Evolutionary conservation across 2,113 vertebrate species (phyloP).

Genomic region (Entomyzon cyanotis): DNA sequence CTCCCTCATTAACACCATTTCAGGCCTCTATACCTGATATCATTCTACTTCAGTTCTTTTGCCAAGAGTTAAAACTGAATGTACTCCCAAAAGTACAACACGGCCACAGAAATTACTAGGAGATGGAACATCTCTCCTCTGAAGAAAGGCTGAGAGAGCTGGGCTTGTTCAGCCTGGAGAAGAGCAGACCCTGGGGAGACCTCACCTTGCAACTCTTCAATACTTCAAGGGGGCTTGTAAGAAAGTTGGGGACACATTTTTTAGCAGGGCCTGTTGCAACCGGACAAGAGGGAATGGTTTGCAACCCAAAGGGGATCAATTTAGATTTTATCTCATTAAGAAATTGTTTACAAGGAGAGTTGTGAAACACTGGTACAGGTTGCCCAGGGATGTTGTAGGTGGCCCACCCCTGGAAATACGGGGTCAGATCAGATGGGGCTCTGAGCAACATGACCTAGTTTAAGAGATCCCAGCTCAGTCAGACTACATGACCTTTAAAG

Average conservation of each 20-base stretch:
- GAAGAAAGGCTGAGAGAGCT: neutral
- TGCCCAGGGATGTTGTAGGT: neutral
- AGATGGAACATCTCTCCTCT: neutral
- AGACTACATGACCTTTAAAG: neutral
- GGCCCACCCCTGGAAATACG: neutral
- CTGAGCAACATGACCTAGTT: neutral
- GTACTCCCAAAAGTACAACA: neutral
- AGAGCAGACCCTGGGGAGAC: neutral
- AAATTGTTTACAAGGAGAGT: neutral
- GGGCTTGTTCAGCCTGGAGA: neutral
- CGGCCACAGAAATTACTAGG: neutral
- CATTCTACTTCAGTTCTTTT: neutral
- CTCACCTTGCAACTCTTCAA: neutral
- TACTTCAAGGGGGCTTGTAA: neutral
- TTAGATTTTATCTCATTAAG: neutral
- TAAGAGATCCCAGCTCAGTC: neutral
- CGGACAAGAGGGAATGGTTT: neutral
- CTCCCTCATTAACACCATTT: neutral
- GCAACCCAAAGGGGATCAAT: rapidly evolving
- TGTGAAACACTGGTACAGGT: neutral
- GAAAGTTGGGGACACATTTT: neutral
- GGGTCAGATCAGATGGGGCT: neutral
- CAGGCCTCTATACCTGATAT: neutral
- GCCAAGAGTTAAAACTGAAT: neutral
- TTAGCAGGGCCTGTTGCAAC: neutral